A percentile compares a stretch with the other conserved stretches of the same genome.
These are phyloP conservation scores for Phrynocephalus vlangalii DNA, from an alignment of 2,797 vertebrate species.

Conservation along the genomic window DNA sequence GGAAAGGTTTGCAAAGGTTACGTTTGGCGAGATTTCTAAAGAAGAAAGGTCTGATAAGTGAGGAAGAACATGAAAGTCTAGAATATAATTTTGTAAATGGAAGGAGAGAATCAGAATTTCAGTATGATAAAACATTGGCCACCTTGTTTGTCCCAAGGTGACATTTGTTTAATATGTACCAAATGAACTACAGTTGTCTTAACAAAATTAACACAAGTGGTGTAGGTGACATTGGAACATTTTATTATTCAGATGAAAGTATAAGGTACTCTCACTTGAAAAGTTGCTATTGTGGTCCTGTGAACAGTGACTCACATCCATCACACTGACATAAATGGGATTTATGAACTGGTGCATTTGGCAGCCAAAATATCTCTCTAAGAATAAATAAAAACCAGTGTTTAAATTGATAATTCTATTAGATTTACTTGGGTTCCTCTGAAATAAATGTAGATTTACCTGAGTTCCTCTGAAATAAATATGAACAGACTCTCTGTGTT, in stretches of 20 bases:
- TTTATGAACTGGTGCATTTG: not conserved
- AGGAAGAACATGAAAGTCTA: not conserved
- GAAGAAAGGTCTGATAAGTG: not conserved
- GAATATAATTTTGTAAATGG: not conserved
- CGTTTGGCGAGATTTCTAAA: not conserved
- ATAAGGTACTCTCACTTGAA: not conserved
- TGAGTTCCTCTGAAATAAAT: not conserved
- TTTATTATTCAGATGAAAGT: slow-evolving; percentile 1
- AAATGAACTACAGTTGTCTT: not conserved
- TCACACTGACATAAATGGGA: not conserved
- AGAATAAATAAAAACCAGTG: too few relatives aligned
- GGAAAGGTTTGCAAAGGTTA: not conserved
- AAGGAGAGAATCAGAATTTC: not conserved
- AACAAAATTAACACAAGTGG: not conserved
- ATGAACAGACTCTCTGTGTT: not conserved
- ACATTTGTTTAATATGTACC: not conserved
- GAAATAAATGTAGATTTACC: not conserved
- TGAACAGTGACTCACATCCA: not conserved
- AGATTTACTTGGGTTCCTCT: not conserved
- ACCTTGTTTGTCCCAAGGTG: not conserved
- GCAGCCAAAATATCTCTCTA: not conserved
- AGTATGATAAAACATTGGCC: not conserved
- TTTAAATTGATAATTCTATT: not conserved
- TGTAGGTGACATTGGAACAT: not conserved
- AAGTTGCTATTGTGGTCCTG: not conserved